Evolutionary conservation across 2,797 vertebrate species (phyloP), one percentile per base, ranked within the genome.

Genomic region (Gobionotothen gibberifrons): DNA sequence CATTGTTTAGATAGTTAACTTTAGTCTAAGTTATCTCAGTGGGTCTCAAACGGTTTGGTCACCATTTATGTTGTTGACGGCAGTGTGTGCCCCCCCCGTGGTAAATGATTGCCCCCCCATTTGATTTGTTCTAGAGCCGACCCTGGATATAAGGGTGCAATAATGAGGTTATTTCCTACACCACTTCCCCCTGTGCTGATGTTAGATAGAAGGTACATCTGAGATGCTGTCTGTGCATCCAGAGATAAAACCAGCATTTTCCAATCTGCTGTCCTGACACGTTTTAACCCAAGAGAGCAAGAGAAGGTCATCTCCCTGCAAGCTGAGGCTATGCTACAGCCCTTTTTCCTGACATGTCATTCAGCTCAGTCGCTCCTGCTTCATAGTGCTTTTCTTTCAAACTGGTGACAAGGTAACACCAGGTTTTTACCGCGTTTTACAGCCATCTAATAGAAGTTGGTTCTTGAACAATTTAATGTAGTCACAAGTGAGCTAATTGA

Each of bases 241-340:
- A 16, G 17, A 26, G 46, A 29, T 69, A 22, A 58, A 72, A 46
- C 15, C 54, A 63, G 19, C 68, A 53, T 61, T 61, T 52, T 69
- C 52, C 61, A 47, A 77, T 80, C 75, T 74, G 67, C 69, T 69
- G 32, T 13, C 56, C 42, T 47, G 32, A 72, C 42, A 46, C 42
- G 16, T 69, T 69, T 40, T 21, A 58, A 57, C 53, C 47, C 21
- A 5, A 69, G 17, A 46, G 36, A 66, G 55, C 72, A 2, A 36
- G 32, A 36, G 72, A 79, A 65, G 43, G 56, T 39, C 63, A 61
- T 47, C 51, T 39, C 46, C 21, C 48, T 72, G 74, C 42, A 48
- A 55, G 67, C 40, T 32, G 3, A 58, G 39, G 51, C 44, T 52
- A 52, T 9, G 49, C 39, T 44, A 10, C 19, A 60, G 26, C 32